A percentile compares a stretch with the other conserved stretches of the same genome.
Conservation (phyloP, 2,797 vertebrate genomes). For the Sparidentex hasta region DNA sequence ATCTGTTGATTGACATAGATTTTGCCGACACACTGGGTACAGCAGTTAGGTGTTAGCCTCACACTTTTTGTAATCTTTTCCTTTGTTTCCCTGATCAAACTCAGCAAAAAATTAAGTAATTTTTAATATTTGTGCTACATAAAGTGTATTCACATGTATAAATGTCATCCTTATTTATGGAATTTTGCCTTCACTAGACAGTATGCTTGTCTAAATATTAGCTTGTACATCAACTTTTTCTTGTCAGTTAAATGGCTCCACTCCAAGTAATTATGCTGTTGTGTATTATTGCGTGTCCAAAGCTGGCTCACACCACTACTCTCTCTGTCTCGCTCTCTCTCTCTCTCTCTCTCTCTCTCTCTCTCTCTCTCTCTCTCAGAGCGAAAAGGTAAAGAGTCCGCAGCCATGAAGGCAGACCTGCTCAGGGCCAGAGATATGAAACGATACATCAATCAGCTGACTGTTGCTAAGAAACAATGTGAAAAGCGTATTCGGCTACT, state of each 20-base stretch:
- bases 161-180: background rate
- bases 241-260: background rate
- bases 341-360: constrained; percentile 20
- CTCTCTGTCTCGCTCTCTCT: no score
- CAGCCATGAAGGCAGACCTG: constrained; percentile 97
- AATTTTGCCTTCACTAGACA: background rate
- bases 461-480: constrained; percentile 98
- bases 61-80: no score
- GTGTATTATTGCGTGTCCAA: background rate
- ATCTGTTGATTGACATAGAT: no score
- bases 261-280: background rate
- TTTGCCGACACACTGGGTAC: no score
- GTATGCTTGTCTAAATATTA: background rate
- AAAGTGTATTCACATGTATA: background rate
- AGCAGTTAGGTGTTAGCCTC: no score
- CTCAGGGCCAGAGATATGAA: constrained; percentile 98
- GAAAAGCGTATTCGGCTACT: constrained; percentile 95
- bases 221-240: background rate
- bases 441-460: constrained; percentile 98
- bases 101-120: no score
- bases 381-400: constrained; percentile 94
- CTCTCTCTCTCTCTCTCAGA: constrained; percentile 72
- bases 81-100: no score
- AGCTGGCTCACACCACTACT: background rate
- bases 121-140: no score